Evolutionary conservation across 2,113 vertebrate species (phyloP).

Genomic region (Caranx melampygus): DNA sequence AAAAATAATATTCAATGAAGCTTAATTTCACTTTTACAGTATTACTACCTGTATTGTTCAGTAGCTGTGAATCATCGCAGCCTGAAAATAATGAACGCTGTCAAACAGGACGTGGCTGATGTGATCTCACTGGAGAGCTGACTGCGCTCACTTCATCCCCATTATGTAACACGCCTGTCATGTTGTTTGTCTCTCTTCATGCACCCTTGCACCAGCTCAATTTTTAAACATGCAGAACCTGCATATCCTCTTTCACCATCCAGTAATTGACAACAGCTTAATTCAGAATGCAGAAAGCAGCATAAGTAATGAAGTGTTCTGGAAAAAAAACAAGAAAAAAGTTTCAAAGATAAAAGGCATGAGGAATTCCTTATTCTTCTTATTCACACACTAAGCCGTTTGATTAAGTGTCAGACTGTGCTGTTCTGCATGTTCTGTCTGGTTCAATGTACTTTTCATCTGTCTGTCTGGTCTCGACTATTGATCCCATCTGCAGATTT

Average conservation of each 20-base stretch:
- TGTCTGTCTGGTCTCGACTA: slow-evolving; percentile 42
- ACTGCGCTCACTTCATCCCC: background rate
- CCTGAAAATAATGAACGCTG: background rate
- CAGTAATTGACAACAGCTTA: background rate
- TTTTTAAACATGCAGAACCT: slow-evolving; percentile 11
- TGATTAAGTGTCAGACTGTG: slow-evolving; percentile 5
- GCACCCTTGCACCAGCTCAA: background rate
- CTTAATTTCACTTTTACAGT: background rate
- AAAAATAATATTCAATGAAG: background rate
- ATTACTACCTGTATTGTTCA: background rate
- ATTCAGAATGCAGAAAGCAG: background rate
- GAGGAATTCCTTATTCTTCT: slow-evolving; percentile 1
- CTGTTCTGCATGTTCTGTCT: slow-evolving; percentile 20
- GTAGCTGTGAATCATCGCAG: slow-evolving; percentile 36
- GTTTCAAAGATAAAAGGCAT: background rate
- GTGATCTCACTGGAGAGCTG: slow-evolving; percentile 28
- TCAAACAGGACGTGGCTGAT: slow-evolving; percentile 32
- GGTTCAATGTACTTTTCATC: slow-evolving; percentile 26
- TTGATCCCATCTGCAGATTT: slow-evolving; percentile 55
- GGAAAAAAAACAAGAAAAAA: background rate
- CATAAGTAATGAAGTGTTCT: background rate
- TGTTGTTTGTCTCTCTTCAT: slow-evolving; percentile 1
- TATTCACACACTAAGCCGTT: slow-evolving; percentile 3
- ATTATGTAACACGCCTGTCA: slow-evolving; percentile 50
- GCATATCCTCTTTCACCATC: background rate